phyloP scores from a whole-genome alignment of 92 coral and sea anemone genomes.

The Bergia sp. region DNA sequence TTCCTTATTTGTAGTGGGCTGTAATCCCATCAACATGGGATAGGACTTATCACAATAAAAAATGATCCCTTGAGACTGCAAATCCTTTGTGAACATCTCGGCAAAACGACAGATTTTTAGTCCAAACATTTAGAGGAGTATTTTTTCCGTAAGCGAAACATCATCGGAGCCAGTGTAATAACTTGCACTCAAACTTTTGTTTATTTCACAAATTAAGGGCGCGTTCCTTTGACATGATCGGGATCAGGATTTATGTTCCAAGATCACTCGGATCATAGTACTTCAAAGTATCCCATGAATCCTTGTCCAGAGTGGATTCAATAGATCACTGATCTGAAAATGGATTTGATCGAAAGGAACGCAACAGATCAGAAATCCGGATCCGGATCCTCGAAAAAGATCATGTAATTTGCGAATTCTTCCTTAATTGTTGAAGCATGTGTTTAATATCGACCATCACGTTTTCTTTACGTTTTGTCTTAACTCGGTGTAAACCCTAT shows the following conservation, averaged over 20 bases:
- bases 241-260: too few species aligned
- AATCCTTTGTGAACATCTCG: not conserved
- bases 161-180: not conserved
- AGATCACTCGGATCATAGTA: too few species aligned
- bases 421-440: not conserved
- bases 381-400: not conserved
- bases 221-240: too few species aligned
- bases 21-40: slow-evolving; percentile 7
- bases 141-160: not conserved
- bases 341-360: too few species aligned
- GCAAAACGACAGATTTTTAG: not conserved
- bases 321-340: too few species aligned
- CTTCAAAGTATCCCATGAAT: too few species aligned
- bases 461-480: not conserved
- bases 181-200: not conserved
- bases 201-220: not conserved
- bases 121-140: not conserved
- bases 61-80: not conserved
- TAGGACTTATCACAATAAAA: not conserved
- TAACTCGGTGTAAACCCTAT: not conserved
- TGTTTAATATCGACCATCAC: not conserved
- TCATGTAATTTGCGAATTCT: not conserved
- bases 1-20: not conserved
- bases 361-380: too few species aligned
- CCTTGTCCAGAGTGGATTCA: too few species aligned